Percentiles rank a stretch among this genome's conserved stretches.
Evolutionary conservation across 2,888 invertebrate species (phyloP).

Genomic region (Cataglyphis albicans): DNA sequence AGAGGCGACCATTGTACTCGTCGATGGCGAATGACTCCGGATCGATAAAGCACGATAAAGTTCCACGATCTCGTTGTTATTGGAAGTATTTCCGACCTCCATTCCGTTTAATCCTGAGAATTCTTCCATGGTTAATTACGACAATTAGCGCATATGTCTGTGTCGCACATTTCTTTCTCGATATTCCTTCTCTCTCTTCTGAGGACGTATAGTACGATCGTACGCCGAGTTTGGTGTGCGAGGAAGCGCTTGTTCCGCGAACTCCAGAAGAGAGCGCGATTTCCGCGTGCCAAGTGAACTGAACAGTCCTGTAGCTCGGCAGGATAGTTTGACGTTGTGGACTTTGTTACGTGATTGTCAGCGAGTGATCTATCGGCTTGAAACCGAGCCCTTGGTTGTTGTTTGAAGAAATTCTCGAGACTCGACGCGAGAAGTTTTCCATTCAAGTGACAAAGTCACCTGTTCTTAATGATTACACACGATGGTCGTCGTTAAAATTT

Average conservation of each 20-base stretch:
- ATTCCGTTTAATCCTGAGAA: slow-evolving; percentile 62
- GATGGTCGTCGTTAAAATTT: slow-evolving; percentile 34
- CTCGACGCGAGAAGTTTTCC: background rate
- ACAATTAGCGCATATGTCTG: slow-evolving; percentile 70
- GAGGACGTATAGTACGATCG: background rate
- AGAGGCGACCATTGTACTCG: slow-evolving; percentile 50
- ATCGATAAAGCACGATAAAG: slow-evolving; percentile 59
- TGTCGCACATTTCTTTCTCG: background rate
- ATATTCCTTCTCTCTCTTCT: slow-evolving; percentile 1
- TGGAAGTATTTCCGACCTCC: slow-evolving; percentile 51
- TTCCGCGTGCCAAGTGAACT: slow-evolving; percentile 69
- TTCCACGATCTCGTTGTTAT: slow-evolving; percentile 67
- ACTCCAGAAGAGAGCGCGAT: slow-evolving; percentile 53
- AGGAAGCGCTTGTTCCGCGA: slow-evolving; percentile 32
- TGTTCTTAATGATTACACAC: slow-evolving; percentile 14
- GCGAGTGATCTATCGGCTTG: slow-evolving; percentile 58
- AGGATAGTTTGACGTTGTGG: slow-evolving; percentile 68
- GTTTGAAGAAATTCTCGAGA: slow-evolving; percentile 21
- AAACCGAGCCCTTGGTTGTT: slow-evolving; percentile 46
- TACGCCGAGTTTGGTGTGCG: slow-evolving; percentile 36
- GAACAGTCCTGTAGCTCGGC: slow-evolving; percentile 54
- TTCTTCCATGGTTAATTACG: slow-evolving; percentile 73
- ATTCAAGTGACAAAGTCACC: slow-evolving; percentile 12
- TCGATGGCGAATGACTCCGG: slow-evolving; percentile 65
- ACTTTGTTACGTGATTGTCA: slow-evolving; percentile 75